Percentiles rank a stretch among this genome's conserved stretches.
phyloP scores from a whole-genome alignment of 1,140 invertebrate genomes.

The Caenorhabditis tropicalis region DNA sequence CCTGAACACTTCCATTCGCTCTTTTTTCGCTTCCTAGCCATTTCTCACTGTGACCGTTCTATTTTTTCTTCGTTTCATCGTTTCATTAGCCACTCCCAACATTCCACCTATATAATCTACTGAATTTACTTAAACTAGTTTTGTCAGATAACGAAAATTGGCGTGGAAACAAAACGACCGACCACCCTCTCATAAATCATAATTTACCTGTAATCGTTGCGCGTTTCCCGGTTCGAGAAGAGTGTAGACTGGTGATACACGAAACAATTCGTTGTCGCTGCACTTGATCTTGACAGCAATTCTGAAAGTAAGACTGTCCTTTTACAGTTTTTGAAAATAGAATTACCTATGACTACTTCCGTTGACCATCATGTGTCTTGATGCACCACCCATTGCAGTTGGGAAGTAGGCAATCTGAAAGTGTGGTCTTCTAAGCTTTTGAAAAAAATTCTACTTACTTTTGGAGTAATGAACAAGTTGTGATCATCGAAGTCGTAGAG shows the following conservation, averaged over 20 bases:
- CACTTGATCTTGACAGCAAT: slow-evolving; percentile 51
- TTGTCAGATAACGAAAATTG: neutral
- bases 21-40: neutral
- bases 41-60: neutral
- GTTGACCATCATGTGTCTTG: slow-evolving; percentile 50
- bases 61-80: neutral
- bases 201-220: slow-evolving; percentile 43
- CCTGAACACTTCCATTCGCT: neutral
- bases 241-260: slow-evolving; percentile 44
- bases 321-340: neutral
- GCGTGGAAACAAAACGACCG: neutral
- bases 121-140: neutral
- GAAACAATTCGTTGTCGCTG: slow-evolving; percentile 47
- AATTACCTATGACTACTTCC: slow-evolving; percentile 44
- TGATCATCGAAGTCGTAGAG: slow-evolving; percentile 47
- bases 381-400: slow-evolving; percentile 36
- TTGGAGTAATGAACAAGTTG: slow-evolving; percentile 41
- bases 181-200: neutral
- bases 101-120: neutral
- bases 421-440: too few species aligned
- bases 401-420: slow-evolving; percentile 30
- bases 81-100: neutral
- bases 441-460: neutral
- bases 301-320: neutral
- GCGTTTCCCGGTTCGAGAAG: slow-evolving; percentile 45